Conservation (phyloP, 2,797 vertebrate genomes). For the Ambastaia sidthimunki region DNA sequence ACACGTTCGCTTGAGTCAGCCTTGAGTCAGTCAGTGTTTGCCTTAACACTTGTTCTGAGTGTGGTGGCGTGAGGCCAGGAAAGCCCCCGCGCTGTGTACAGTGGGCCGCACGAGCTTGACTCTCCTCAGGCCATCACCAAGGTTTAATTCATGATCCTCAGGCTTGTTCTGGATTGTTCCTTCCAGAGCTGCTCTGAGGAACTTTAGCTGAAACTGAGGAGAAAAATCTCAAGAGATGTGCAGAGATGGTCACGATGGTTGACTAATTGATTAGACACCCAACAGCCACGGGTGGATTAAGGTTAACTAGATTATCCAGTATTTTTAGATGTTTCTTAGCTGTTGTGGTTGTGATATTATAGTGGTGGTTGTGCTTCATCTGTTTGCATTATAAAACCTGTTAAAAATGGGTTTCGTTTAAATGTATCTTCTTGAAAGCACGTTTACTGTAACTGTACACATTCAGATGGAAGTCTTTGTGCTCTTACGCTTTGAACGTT, state of each 20-base stretch:
- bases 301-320: neutral
- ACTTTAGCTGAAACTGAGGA: neutral
- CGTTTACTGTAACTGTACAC: no score
- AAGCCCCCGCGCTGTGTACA: slow-evolving; percentile 41
- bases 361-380: neutral
- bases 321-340: neutral
- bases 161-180: slow-evolving; percentile 8
- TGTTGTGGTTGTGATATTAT: neutral
- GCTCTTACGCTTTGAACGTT: neutral
- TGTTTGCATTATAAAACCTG: no score
- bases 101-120: slow-evolving; percentile 14
- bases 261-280: neutral
- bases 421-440: no score
- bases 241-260: neutral
- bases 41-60: slow-evolving; percentile 39
- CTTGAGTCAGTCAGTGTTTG: slow-evolving; percentile 56
- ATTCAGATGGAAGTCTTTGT: neutral
- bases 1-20: slow-evolving; percentile 26
- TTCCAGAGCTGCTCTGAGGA: neutral
- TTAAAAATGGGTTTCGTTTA: no score
- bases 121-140: slow-evolving; percentile 35
- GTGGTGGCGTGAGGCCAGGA: slow-evolving; percentile 40
- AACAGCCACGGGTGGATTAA: neutral
- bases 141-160: slow-evolving; percentile 10
- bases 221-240: slow-evolving; percentile 5